phyloP scores from a whole-genome alignment of 2,113 vertebrate genomes.

The Trochalopteron elliotii region DNA sequence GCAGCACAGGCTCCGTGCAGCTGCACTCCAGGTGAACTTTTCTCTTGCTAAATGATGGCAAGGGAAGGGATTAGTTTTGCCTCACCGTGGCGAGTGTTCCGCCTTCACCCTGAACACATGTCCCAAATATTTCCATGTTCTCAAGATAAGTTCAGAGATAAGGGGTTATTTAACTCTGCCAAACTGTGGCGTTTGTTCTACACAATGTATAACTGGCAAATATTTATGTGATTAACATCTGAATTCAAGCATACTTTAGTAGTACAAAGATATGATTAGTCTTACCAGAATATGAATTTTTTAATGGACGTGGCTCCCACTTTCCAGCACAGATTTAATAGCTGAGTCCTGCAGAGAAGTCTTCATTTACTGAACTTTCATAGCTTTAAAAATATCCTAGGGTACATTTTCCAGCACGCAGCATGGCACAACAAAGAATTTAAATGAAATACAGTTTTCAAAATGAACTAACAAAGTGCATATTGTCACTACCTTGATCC shows the following conservation, averaged over 20 bases:
- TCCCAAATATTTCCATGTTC: slow-evolving; percentile 42
- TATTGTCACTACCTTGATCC: not conserved
- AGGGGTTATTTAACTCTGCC: not conserved
- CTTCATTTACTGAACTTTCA: slow-evolving; percentile 60
- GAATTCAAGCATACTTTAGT: slow-evolving; percentile 53
- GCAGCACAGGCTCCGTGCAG: not conserved
- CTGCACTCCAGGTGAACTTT: not conserved
- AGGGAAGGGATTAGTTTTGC: not conserved
- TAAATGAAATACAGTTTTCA: slow-evolving; percentile 17
- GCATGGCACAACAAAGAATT: slow-evolving; percentile 17
- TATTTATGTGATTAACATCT: slow-evolving; percentile 49
- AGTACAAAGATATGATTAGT: slow-evolving; percentile 45
- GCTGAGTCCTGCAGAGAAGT: slow-evolving; percentile 60
- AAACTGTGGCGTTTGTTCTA: not conserved
- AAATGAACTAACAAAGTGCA: not conserved
- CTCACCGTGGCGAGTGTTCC: not conserved
- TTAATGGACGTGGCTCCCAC: slow-evolving; percentile 39
- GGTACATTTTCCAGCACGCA: slow-evolving; percentile 31
- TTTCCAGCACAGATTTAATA: slow-evolving; percentile 58
- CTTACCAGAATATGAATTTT: slow-evolving; percentile 47
- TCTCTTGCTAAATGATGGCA: not conserved
- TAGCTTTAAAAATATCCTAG: slow-evolving; percentile 43
- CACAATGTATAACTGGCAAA: not conserved
- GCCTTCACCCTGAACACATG: not conserved
- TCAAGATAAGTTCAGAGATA: slow-evolving; percentile 48